These are phyloP conservation scores for Apamea crenata DNA, from an alignment of 2,888 invertebrate genomes.

Conservation along the genomic window DNA sequence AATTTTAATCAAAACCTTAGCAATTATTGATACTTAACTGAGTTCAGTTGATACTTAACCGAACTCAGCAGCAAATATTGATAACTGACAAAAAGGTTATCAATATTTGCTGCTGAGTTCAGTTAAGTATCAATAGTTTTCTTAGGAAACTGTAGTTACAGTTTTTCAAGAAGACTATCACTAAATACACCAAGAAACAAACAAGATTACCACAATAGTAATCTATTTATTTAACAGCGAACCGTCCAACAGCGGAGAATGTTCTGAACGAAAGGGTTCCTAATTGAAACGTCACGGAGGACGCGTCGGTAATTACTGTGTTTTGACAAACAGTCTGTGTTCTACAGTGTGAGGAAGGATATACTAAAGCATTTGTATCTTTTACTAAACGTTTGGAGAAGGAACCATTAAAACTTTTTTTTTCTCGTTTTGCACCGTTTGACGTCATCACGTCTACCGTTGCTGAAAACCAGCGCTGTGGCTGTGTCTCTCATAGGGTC, in stretches of 20 bases:
- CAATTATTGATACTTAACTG: background rate
- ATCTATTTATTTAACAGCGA: background rate
- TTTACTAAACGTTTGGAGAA: background rate
- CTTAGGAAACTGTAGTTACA: background rate
- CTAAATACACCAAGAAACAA: conserved; percentile 1
- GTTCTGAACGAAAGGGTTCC: conserved; percentile 35
- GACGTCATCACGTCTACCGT: background rate
- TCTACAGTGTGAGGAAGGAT: conserved; percentile 5
- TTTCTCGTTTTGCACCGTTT: background rate
- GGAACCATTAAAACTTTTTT: background rate
- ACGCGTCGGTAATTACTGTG: conserved; percentile 45
- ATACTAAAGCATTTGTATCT: conserved; percentile 1
- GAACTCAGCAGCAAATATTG: too few species aligned
- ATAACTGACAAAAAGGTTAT: too few species aligned
- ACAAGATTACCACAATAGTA: background rate
- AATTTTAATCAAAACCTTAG: too few species aligned
- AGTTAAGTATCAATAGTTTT: too few species aligned
- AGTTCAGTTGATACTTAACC: too few species aligned
- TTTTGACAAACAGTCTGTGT: conserved; percentile 41
- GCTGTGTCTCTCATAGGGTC: background rate
- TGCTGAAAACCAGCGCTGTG: background rate
- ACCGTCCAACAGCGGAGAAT: background rate
- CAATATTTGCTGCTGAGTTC: too few species aligned
- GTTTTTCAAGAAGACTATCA: background rate
- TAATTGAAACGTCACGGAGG: conserved; percentile 56